Conservation (phyloP, 2,113 vertebrate genomes). For the Acrocephalus kingi region DNA sequence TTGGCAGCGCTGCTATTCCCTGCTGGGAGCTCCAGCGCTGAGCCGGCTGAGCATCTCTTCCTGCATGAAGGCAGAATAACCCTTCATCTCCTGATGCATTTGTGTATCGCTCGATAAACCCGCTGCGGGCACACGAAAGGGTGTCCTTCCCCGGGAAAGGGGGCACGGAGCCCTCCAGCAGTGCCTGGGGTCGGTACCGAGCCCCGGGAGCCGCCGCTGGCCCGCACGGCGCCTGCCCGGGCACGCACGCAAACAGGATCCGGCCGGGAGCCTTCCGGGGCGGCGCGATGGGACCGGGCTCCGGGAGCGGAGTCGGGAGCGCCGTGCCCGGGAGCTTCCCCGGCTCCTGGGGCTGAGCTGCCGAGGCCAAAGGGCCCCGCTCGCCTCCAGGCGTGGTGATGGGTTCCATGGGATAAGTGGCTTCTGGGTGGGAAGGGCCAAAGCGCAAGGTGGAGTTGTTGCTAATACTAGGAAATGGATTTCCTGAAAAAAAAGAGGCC, state of each 20-base stretch:
- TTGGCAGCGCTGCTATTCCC: background rate
- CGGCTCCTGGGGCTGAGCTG: background rate
- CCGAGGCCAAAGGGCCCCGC: background rate
- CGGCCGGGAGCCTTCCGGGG: background rate
- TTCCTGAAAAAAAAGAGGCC: background rate
- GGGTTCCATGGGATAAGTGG: rapidly evolving
- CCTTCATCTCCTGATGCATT: rapidly evolving
- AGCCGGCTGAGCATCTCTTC: background rate
- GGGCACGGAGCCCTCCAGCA: no score
- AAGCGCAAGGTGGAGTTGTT: background rate
- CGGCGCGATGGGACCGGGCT: rapidly evolving
- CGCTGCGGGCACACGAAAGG: background rate
- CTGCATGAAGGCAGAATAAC: rapidly evolving
- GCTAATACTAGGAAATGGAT: rapidly evolving
- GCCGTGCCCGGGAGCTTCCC: rapidly evolving
- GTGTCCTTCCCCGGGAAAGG: rapidly evolving
- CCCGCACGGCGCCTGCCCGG: background rate
- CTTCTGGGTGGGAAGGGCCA: background rate
- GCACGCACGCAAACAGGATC: rapidly evolving
- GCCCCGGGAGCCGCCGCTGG: rapidly evolving
- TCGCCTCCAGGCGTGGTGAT: rapidly evolving
- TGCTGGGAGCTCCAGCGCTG: background rate
- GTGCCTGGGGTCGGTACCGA: rapidly evolving
- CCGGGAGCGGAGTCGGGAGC: rapidly evolving
- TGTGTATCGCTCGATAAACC: rapidly evolving